Percentiles rank a stretch among this genome's conserved stretches.
Conservation (phyloP, 2,113 vertebrate species). For the Rafetus swinhoei region DNA sequence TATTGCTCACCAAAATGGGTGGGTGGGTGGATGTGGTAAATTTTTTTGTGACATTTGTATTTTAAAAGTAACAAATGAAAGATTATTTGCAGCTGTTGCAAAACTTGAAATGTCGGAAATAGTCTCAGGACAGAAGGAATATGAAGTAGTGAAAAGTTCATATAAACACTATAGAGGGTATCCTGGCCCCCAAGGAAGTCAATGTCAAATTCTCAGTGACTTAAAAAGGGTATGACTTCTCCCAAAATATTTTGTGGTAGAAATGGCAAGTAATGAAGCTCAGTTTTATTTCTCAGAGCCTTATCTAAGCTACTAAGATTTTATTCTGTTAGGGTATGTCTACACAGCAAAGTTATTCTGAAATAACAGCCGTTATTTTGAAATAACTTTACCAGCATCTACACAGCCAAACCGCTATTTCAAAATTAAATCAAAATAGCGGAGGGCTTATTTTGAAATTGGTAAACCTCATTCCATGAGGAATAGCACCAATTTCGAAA, state of each 20-base stretch:
- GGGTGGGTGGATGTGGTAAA: no score
- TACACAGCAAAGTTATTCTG: no score
- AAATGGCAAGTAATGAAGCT: neutral
- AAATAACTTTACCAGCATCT: no score
- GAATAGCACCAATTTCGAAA: no score
- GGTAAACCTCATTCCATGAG: no score
- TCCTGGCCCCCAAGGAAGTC: neutral
- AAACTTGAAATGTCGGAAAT: neutral
- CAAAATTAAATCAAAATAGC: no score
- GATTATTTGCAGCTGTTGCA: neutral
- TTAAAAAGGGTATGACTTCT: neutral
- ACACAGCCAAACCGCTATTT: no score
- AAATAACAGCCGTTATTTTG: no score
- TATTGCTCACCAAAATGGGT: no score
- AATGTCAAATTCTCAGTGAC: neutral
- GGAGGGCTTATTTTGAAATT: no score
- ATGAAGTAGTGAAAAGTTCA: neutral
- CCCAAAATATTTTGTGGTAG: neutral
- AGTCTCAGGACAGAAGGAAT: neutral
- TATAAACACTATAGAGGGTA: neutral
- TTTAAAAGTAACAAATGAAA: no score
- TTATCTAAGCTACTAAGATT: neutral
- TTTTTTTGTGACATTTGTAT: no score
- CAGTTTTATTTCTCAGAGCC: neutral
- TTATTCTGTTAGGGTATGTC: neutral